Evolutionary conservation across 2,888 invertebrate genomes (phyloP), one percentile per base, ranked within the genome.

Genomic region (Mimumesa dahlbomi): DNA sequence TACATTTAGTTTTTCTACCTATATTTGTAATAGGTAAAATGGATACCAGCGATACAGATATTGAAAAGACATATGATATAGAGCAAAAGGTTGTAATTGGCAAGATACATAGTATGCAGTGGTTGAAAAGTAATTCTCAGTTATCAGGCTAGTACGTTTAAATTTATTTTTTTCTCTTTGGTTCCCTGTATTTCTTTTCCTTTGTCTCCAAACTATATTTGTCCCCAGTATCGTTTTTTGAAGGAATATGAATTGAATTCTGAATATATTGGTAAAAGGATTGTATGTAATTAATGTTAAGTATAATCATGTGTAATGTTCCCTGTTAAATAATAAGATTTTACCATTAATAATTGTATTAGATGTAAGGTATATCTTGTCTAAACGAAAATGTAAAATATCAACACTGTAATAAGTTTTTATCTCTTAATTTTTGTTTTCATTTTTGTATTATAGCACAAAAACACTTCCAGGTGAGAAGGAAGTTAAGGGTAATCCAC

Each of bases 41-140:
- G 77, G 81, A 73, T 43, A 53, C 36, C 18, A 21, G 53, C 43
- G 54, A 62, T 69, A 73, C n/a, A 48, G 36, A 58, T 64, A 59
- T 77, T 48, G 36, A 69, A 72, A 57, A 72, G 25, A 46, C 54
- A 46, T 45, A 31, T 29, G 38, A 52, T 49, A 31, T 65, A 74
- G 46, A 62, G 53, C 81, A 71, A 50, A 56, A 57, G 36, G 31
- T 65, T 43, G 13, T 72, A 46, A 65, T 84, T 46, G 64, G 52
- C 59, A 82, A 80, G 62, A 50, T 85, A 25, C 82, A 81, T 64
- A 76, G 62, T 40, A 82, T 85, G 85, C 64, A 72, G 42, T 86
- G 85, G 85, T 77, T 85, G 54, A 85, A 83, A 76, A 66, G 21
- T 70, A 67, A 49, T 62, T 46, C 66, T 62, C 58, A 64, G 53